Base-by-base conservation (phyloP, 2,888 invertebrate genomes). In the Spialia ferax region DNA sequence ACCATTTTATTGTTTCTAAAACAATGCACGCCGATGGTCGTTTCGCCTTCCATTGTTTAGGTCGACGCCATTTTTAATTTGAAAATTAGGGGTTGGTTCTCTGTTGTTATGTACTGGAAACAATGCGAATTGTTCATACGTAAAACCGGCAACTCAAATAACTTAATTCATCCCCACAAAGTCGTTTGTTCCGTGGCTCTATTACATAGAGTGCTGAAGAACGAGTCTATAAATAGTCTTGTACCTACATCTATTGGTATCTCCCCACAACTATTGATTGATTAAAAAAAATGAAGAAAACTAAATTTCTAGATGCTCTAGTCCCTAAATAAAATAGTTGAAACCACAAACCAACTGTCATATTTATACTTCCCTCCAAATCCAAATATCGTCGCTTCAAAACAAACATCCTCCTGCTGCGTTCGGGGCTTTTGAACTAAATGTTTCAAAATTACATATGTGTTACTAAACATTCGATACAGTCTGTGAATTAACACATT, bases 1-100 rank as follows among this genome's bases (percentile, higher is more conserved):
- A 75, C 76, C 76, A 79, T 82, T 85, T 85, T 88, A 89, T 91
- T 91, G 91, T 91, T 89, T 87, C 82, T 89, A 88, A 91, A 91
- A 92, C 91, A 93, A 93, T 85, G 84, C 77, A 70, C 72, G 73
- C 78, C 85, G 88, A 86, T 88, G 86, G 87, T 85, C 88, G 87
- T 84, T 88, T 88, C 73, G 77, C 74, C 73, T 73, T 73, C 77
- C 77, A 84, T 91, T 92, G 90, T 91, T 91, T 88, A 86, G 84
- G 73, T 76, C 73, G 82, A 73, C 86, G 88, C 89, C 90, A 91
- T 91, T 87, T 90, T 88, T 85, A 84, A 88, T 87, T 87, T 82
- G 78, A 77, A 89, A 88, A 90, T 93, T 91, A 89, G 91, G 90
- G 88, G 67, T 56, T 62, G 61, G 60, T 26, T 61, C 54, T 54